Base-by-base conservation (phyloP, 2,888 invertebrate genomes). In the Pollenia labialis region DNA sequence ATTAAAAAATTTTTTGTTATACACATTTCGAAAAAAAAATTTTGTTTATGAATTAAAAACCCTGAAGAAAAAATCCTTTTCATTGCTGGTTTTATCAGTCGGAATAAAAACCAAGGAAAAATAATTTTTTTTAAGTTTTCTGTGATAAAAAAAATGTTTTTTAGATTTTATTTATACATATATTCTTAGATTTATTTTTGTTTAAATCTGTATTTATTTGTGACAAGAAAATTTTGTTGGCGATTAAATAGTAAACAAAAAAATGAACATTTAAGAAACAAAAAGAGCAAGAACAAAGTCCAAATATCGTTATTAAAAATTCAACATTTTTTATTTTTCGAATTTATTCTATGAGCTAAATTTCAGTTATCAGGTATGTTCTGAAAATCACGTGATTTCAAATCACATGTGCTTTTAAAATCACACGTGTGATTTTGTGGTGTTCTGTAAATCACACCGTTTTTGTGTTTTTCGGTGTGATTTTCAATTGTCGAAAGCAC, bases 191-290 rank as follows among this genome's bases (percentile, higher is more conserved):
- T 56, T 14, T 66, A n/a, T 58, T 77, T 32, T 58, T 18, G 3
- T 52, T 8, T 4, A 42, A 48, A 48, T 56, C 4, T 54, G 10
- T 66, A 46, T 52, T 44, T 64, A n/a, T 42, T 76, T 52, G 44
- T 23, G 0, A 42, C 46, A 68, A 46, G 32, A 10, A 66, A 32
- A 68, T 77, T 68, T 23, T 23, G n/a, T 23, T 64, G 56, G 40
- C 68, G 77, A 77, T 79, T 79, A 79, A 12, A 56, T 56, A 32
- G 23, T 32, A 56, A 42, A 8, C 12, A 69, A 44, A 56, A 46
- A 7, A 71, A 66, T 32, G 32, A 6, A 6, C 4, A 32, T 32
- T 4, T 40, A 46, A 42, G 0, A 6, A 32, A 32, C 12, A 12
- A 12, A 9, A 56, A 60, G n/a, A n/a, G 52, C 16, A 62, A 32